phyloP scores from a whole-genome alignment of 2,113 vertebrate genomes.

The Chaetorhynchus papuensis region DNA sequence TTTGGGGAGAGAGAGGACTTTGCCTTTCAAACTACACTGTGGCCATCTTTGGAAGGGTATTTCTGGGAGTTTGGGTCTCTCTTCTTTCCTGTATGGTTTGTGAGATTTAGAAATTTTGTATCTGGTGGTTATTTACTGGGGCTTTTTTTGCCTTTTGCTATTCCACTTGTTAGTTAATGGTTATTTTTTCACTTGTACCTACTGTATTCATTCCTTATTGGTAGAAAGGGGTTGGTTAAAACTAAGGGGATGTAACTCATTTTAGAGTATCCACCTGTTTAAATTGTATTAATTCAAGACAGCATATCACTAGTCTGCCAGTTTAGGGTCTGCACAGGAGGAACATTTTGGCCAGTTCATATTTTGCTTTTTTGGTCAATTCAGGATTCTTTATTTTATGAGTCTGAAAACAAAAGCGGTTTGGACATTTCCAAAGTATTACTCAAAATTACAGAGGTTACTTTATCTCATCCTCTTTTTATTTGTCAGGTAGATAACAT shows the following conservation, averaged over 20 bases:
- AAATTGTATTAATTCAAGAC: neutral
- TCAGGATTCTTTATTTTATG: neutral
- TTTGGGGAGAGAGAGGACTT: neutral
- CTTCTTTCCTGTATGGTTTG: no score
- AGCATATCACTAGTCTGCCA: neutral
- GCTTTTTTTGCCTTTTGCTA: neutral
- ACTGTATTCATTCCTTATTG: rapidly evolving
- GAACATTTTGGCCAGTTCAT: neutral
- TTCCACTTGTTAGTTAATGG: rapidly evolving
- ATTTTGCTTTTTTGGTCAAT: neutral
- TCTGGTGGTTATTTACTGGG: neutral
- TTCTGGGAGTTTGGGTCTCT: neutral
- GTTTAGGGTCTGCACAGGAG: neutral
- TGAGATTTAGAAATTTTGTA: neutral
- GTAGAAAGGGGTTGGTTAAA: neutral
- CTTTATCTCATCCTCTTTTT: neutral
- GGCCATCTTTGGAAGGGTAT: neutral
- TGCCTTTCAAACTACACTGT: rapidly evolving
- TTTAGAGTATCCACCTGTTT: neutral
- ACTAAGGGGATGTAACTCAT: neutral
- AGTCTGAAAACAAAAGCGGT: neutral
- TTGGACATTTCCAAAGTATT: neutral
- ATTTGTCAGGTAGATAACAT: neutral
- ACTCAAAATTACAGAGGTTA: neutral
- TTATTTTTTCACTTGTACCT: neutral